phyloP scores from a whole-genome alignment of 1,140 invertebrate species.

The Drosophila santomea region DNA sequence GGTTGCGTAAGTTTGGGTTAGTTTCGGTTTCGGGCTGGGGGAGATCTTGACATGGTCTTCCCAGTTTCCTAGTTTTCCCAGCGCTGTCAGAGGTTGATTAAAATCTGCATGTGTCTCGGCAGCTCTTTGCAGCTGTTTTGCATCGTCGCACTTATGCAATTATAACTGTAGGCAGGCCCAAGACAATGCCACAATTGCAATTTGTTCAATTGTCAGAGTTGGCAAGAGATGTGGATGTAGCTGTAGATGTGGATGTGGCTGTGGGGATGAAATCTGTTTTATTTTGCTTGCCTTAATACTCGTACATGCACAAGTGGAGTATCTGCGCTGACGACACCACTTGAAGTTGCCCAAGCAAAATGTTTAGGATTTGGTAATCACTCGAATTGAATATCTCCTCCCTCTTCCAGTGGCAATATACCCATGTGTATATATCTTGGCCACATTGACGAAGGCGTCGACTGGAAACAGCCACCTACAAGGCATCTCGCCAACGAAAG shows the following conservation, averaged over 20 bases:
- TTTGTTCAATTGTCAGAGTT: slow-evolving; percentile 49
- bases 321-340: slow-evolving; percentile 35
- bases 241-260: slow-evolving; percentile 40
- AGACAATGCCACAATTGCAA: slow-evolving; percentile 52
- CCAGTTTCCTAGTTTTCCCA: slow-evolving; percentile 14
- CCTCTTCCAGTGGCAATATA: slow-evolving; percentile 3
- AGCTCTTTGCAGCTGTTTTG: slow-evolving; percentile 21
- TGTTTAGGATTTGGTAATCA: slow-evolving; percentile 53
- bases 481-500: slow-evolving; percentile 32
- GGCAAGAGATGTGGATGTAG: slow-evolving; percentile 24
- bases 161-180: slow-evolving; percentile 52
- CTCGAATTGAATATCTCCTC: slow-evolving; percentile 32
- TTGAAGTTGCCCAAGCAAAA: slow-evolving; percentile 40
- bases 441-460: slow-evolving; percentile 33
- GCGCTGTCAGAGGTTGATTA: slow-evolving; percentile 34
- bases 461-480: slow-evolving; percentile 46
- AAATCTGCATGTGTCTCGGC: slow-evolving; percentile 19
- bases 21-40: not conserved
- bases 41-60: slow-evolving; percentile 35
- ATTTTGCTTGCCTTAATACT: slow-evolving; percentile 31
- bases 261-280: slow-evolving; percentile 22
- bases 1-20: slow-evolving; percentile 7
- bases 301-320: slow-evolving; percentile 46
- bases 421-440: not conserved
- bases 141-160: slow-evolving; percentile 54